phyloP scores from a whole-genome alignment of 64 coral and sea anemone species.

The Orbicella faveolata region DNA sequence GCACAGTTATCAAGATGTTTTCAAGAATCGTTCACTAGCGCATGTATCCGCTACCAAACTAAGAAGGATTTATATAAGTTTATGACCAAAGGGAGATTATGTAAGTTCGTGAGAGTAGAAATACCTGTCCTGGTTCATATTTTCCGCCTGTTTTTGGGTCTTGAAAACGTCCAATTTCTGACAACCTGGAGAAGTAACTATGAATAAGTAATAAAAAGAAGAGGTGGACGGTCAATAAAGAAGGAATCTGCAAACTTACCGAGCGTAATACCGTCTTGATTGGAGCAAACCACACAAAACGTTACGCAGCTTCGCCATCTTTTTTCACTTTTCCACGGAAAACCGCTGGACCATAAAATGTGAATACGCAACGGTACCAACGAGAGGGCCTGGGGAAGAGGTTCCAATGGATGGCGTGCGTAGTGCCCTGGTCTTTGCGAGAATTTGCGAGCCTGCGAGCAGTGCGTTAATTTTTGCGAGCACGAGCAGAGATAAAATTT shows the following conservation, averaged over 20 bases:
- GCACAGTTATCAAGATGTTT: too few relatives aligned
- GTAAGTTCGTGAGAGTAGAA: too few relatives aligned
- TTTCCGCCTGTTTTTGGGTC: slow-evolving; percentile 90
- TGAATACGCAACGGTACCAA: not conserved
- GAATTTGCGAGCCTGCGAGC: too few relatives aligned
- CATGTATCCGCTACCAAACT: too few relatives aligned
- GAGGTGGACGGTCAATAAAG: not conserved
- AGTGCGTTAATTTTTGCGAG: too few relatives aligned
- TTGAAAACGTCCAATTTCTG: slow-evolving; percentile 95
- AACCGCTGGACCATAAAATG: not conserved
- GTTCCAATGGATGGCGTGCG: too few relatives aligned
- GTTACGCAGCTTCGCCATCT: slow-evolving; percentile 51
- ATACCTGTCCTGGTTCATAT: slow-evolving; percentile 95
- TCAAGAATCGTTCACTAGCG: too few relatives aligned
- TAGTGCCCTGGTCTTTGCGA: too few relatives aligned
- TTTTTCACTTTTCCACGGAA: not conserved
- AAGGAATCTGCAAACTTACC: slow-evolving; percentile 11
- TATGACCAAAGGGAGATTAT: too few relatives aligned
- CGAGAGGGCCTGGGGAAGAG: not conserved
- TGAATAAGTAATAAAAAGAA: not conserved
- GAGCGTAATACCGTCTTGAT: slow-evolving; percentile 39
- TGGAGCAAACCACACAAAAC: slow-evolving; percentile 27
- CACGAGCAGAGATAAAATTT: too few relatives aligned
- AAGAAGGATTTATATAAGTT: too few relatives aligned
- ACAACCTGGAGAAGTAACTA: slow-evolving; percentile 50